Conservation (phyloP, 2,888 invertebrate species). For the Caenorhabditis parvicauda region DNA sequence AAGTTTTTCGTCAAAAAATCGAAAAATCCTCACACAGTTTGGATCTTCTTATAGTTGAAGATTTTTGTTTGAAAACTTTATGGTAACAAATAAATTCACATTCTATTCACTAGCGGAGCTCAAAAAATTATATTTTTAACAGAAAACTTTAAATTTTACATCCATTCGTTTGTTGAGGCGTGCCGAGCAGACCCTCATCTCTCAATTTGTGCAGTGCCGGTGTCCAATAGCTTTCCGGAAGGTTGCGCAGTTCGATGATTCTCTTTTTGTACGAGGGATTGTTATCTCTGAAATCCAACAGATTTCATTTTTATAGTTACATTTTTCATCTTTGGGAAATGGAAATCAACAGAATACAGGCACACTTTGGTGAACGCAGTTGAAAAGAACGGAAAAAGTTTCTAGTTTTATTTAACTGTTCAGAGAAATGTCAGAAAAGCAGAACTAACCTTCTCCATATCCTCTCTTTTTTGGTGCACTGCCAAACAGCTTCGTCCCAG, state of each 20-base stretch:
- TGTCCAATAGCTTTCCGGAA: slow-evolving; percentile 56
- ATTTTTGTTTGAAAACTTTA: too few species aligned
- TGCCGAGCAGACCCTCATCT: slow-evolving; percentile 41
- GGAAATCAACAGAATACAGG: too few species aligned
- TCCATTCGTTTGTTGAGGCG: slow-evolving; percentile 5
- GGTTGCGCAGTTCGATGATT: slow-evolving; percentile 43
- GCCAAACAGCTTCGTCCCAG: slow-evolving; percentile 60
- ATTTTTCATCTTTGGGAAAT: neutral
- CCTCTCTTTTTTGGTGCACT: slow-evolving; percentile 58
- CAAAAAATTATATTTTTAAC: too few species aligned
- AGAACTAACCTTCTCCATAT: slow-evolving; percentile 50
- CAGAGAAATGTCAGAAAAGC: too few species aligned
- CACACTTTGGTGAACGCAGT: too few species aligned
- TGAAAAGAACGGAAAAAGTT: too few species aligned
- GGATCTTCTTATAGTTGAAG: too few species aligned
- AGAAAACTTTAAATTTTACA: slow-evolving; percentile 16
- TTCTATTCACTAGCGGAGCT: too few species aligned
- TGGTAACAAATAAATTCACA: too few species aligned
- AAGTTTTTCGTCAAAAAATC: too few species aligned
- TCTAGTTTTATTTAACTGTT: too few species aligned
- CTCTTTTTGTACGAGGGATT: slow-evolving; percentile 53
- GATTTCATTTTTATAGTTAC: neutral
- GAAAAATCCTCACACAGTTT: too few species aligned
- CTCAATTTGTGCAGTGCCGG: slow-evolving; percentile 49
- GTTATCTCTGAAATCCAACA: slow-evolving; percentile 37